Evolutionary conservation across 1,140 invertebrate species (phyloP).

Genomic region (Diorhabda carinulata): DNA sequence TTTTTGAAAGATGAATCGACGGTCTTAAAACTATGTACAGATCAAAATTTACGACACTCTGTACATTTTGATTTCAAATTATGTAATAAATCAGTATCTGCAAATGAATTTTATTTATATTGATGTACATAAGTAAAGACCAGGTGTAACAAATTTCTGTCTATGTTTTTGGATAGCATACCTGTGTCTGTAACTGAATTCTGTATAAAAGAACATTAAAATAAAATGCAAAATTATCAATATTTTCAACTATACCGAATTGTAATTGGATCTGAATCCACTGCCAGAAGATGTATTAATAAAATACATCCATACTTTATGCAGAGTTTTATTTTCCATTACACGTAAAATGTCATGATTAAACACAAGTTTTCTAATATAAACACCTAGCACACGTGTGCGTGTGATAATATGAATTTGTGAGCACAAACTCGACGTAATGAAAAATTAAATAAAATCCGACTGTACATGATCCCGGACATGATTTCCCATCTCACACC

Average conservation of each 20-base stretch:
- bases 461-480: no score
- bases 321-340: constrained; percentile 17
- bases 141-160: neutral
- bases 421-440: no score
- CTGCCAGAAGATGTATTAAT: constrained; percentile 41
- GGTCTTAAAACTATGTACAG: neutral
- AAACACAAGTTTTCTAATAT: no score
- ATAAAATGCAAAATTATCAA: constrained; percentile 39
- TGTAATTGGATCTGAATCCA: constrained; percentile 42
- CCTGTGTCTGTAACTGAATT: constrained; percentile 20
- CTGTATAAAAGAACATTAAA: constrained; percentile 1
- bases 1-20: neutral
- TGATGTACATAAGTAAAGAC: neutral
- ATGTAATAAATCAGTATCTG: neutral
- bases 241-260: constrained; percentile 37
- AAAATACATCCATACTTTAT: constrained; percentile 33
- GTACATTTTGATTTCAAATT: constrained; percentile 8
- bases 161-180: constrained; percentile 25
- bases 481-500: no score
- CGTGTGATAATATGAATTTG: no score
- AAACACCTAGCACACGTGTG: no score
- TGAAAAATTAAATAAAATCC: no score
- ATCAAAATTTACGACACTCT: neutral
- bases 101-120: constrained; percentile 1
- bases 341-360: neutral